Evolutionary conservation across 1,140 invertebrate species (phyloP).

Genomic region (Sinonovacula constricta): DNA sequence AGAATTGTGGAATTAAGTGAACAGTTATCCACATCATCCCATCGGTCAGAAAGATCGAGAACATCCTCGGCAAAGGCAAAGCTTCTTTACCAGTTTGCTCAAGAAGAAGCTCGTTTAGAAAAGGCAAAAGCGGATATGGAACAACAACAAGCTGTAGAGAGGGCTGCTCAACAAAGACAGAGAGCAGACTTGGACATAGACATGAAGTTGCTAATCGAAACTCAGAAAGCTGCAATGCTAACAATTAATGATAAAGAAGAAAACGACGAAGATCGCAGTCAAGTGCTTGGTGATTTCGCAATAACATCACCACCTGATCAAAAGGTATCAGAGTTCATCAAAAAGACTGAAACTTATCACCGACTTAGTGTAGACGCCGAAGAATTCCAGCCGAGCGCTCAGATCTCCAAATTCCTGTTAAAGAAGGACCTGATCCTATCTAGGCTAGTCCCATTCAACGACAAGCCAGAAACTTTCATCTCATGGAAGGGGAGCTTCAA

Average conservation of each 20-base stretch:
- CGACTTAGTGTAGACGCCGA: background rate
- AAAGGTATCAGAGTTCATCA: no score
- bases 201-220: no score
- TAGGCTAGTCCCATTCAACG: background rate
- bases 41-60: slow-evolving; percentile 3
- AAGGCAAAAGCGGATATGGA: slow-evolving; percentile 3
- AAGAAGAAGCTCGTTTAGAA: slow-evolving; percentile 4
- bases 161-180: no score
- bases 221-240: no score
- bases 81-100: slow-evolving; percentile 3
- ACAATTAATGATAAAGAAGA: slow-evolving; percentile 3
- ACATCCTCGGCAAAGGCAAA: background rate
- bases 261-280: background rate
- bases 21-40: slow-evolving; percentile 3
- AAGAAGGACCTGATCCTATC: slow-evolving; percentile 11
- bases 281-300: no score
- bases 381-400: background rate
- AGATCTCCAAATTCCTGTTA: background rate
- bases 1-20: no score
- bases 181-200: no score
- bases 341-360: background rate
- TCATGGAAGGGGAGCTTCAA: slow-evolving; percentile 18
- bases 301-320: no score
- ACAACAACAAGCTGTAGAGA: no score
- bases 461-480: slow-evolving; percentile 2